These are phyloP conservation scores for Chloroceryle inda DNA, from an alignment of 2,797 vertebrate species.

Conservation along the genomic window DNA sequence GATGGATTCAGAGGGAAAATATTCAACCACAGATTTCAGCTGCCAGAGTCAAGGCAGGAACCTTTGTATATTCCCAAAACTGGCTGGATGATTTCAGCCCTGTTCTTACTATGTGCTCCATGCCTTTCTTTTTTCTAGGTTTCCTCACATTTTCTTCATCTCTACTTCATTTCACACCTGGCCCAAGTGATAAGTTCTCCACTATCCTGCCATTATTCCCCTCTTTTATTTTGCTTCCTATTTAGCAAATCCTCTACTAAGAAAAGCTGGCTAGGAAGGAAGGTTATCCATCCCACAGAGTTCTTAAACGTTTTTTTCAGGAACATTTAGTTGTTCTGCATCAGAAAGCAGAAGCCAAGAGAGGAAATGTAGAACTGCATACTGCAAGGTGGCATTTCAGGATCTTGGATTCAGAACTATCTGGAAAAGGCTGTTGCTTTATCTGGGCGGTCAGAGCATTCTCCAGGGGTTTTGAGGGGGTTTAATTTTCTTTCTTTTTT, in stretches of 20 bases:
- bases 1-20: conserved; percentile 34
- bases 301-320: not conserved
- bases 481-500: not conserved
- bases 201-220: not conserved
- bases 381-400: not conserved
- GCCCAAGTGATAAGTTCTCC: not conserved
- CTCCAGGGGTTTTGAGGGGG: not conserved
- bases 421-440: not conserved
- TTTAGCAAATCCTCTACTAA: not conserved
- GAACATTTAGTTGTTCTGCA: not conserved
- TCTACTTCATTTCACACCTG: not conserved
- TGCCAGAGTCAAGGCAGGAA: conserved; percentile 7
- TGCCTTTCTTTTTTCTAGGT: not conserved
- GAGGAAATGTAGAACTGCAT: not conserved
- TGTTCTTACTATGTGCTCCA: not conserved
- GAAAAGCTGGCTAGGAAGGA: not conserved
- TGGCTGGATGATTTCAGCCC: not conserved
- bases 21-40: conserved; percentile 20
- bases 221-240: not conserved
- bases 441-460: not conserved
- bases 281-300: not conserved
- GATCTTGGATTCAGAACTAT: not conserved
- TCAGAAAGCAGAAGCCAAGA: not conserved
- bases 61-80: not conserved
- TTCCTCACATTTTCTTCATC: not conserved